Percentiles rank a stretch among this genome's conserved stretches.
Evolutionary conservation across 92 coral and sea anemone species (phyloP).

Genomic region (Phymanthus crucifer): DNA sequence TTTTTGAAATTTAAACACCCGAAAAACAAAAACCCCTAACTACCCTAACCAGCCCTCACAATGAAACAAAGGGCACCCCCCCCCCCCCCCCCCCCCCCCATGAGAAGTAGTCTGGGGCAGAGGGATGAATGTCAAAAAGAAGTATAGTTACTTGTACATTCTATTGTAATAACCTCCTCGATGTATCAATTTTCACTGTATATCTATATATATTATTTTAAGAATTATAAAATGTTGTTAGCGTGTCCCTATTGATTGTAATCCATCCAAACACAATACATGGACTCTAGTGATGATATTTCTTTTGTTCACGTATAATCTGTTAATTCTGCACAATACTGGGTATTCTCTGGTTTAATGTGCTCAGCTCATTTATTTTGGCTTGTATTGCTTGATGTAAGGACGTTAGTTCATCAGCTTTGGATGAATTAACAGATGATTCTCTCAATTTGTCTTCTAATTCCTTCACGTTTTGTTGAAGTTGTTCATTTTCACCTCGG

Average conservation of each 20-base stretch:
- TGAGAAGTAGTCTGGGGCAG: background rate
- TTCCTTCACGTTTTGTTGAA: slow-evolving; percentile 52
- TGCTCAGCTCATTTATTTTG: slow-evolving; percentile 63
- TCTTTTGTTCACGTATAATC: background rate
- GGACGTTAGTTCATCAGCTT: slow-evolving; percentile 56
- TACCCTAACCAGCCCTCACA: no score
- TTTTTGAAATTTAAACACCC: no score
- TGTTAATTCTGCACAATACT: slow-evolving; percentile 27
- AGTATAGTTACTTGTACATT: background rate
- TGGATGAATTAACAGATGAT: slow-evolving; percentile 59
- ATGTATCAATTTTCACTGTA: background rate
- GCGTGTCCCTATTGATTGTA: background rate
- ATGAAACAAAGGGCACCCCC: background rate
- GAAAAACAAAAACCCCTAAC: no score
- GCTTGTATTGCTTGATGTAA: slow-evolving; percentile 57
- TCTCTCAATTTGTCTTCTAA: slow-evolving; percentile 49
- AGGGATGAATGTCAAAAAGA: background rate
- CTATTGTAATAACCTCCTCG: background rate
- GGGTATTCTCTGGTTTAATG: slow-evolving; percentile 47
- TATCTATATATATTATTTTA: slow-evolving; percentile 6
- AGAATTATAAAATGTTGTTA: background rate
- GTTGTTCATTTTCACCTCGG: slow-evolving; percentile 55
- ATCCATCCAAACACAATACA: background rate
- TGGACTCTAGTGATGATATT: background rate
- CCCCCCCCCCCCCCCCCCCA: slow-evolving; percentile 3